Conservation (phyloP, 92 coral and sea anemone species). For the Epizoanthus stellaris region DNA sequence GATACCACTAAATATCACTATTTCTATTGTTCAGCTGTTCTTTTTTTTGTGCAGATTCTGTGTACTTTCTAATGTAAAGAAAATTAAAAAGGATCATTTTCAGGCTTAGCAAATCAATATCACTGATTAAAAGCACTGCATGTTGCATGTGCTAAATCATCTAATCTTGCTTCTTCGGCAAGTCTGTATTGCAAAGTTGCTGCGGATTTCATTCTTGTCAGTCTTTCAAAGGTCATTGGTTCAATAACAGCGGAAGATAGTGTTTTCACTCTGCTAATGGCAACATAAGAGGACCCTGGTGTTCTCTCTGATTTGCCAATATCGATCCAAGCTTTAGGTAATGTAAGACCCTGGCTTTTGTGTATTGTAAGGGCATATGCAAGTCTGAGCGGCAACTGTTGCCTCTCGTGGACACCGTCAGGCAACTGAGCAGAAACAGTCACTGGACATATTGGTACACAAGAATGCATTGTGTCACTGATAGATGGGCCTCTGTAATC, state of each 20-base stretch:
- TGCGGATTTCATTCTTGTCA: constrained; percentile 5
- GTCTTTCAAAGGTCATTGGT: constrained; percentile 56
- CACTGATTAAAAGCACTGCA: too few species aligned
- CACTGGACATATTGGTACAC: constrained; percentile 39
- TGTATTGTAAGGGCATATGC: constrained; percentile 62
- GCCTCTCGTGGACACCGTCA: constrained; percentile 30
- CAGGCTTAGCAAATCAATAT: too few species aligned
- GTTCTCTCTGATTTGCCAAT: constrained; percentile 39
- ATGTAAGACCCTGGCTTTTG: constrained; percentile 55
- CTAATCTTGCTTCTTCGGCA: constrained; percentile 23
- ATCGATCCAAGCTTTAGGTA: constrained; percentile 54
- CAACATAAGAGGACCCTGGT: constrained; percentile 48
- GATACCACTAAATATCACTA: too few species aligned
- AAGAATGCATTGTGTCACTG: constrained; percentile 15
- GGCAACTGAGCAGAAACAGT: background rate
- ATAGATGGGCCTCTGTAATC: constrained; percentile 32
- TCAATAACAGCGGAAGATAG: constrained; percentile 40
- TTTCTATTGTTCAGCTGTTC: too few species aligned
- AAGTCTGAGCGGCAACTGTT: constrained; percentile 56
- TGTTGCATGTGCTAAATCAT: constrained; percentile 8
- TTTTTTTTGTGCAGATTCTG: too few species aligned
- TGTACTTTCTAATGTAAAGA: too few species aligned
- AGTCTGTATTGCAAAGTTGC: background rate
- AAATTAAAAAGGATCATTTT: too few species aligned
- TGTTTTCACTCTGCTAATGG: constrained; percentile 39